Base-by-base conservation (phyloP, 1,140 invertebrate species). In the Neuroterus valhalla region DNA sequence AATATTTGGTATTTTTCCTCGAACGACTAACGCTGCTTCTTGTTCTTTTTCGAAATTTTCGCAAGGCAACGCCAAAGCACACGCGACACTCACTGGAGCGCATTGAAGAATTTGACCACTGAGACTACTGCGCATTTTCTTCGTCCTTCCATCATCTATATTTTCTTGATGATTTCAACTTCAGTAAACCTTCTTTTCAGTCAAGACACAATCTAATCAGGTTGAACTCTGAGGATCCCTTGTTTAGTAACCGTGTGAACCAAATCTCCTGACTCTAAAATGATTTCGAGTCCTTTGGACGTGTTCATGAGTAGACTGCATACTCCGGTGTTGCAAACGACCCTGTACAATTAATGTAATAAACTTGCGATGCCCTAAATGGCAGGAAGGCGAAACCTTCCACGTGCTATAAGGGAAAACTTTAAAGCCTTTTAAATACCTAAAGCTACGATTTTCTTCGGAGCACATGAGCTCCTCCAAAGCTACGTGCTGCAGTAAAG, bases 271-370 rank as follows among this genome's bases (percentile, higher is more conserved):
- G n/a, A 8, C 50, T 52, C 19, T 17, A 21, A 52, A 52, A 52
- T 23, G 23, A 3, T 52, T 52, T 11, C 50, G 17, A 21, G 50
- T 23, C 50, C 50, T 23, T 17, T 52, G 10, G 0, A 21, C 23
- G 23, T 17, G 50, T 52, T 52, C 23, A 52, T 11, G 50, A 52
- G 50, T 21, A 52, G 12, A 52, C 23, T 19, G 12, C 21, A 52
- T 11, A 52, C 50, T 52, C 23, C 50, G 1, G 50, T 52, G 12
- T 21, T 23, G 12, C 50, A 52, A 52, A 52, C 42, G 52, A 72
- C 55, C 19, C 23, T 38, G 62, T 17, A 67, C 66, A 74, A 79
- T 79, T 79, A 76, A 79, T 74, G 74, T 79, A 79, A 74, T 79
- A 79, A 79, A 79, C 72, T 75, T 74, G 72, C 42, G 68, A 55